Evolutionary conservation across 1,140 invertebrate genomes (phyloP), one percentile per base, ranked within the genome.

Genomic region (Tetragnatha versicolor): DNA sequence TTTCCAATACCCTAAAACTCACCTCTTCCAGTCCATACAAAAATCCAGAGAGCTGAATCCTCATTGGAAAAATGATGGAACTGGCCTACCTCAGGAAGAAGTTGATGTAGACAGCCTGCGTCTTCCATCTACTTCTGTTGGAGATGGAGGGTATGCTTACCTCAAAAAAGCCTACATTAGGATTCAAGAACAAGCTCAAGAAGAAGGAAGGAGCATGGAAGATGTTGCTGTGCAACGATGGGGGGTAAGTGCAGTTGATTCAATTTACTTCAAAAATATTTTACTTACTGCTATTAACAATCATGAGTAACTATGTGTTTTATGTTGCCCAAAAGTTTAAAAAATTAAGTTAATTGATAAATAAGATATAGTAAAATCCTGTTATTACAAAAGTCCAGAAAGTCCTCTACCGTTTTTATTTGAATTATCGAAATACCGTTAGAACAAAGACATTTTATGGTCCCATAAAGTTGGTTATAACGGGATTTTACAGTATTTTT

Each of bases 61-160:
- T 1, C 94, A 95, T 85, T 97, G 94, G 94, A 95, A 94, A 88
- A 88, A 92, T 86, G 93, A 93, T 73, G 95, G 95, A 12, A 90
- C 88, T 55, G 95, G 95, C 17, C 84, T 97, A 68, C 94, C 93
- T 29, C 75, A 84, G 27, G 81, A 78, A 55, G 80, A 73, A 60
- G 7, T 83, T 17, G 58, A 73, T 17, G 47, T 79, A 68, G 49
- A 82, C 80, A 31, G 79, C 20, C 35, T 82, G 61, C 14, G 37
- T 10, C 25, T 77, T 17, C 27, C 80, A 27, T 61, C 42, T 20
- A 39, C 68, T 68, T 79, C 68, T 35, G 82, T 84, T 3, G 86
- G 85, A 45, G 85, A 87, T 80, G 85, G 85, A 47, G 87, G 89
- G 70, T 83, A 87, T 35, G 85, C 84, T 25, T 91, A 90, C 90